These are phyloP conservation scores for Drosophila sechellia DNA, from an alignment of 1,140 invertebrate species.

Conservation along the genomic window DNA sequence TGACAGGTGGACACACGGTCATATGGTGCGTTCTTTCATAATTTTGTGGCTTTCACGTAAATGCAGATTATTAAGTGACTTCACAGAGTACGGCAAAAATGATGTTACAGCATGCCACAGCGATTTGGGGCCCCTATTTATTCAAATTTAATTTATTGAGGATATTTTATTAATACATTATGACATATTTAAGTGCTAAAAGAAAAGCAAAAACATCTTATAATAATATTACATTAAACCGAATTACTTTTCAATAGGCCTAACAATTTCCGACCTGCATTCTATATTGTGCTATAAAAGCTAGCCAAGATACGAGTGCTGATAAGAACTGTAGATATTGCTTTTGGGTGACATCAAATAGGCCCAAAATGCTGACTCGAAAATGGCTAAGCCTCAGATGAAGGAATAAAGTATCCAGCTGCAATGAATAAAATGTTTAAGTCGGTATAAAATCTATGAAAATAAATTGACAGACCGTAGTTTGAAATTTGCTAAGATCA, in stretches of 20 bases:
- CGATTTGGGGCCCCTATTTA: background rate
- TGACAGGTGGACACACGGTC: conserved; percentile 33
- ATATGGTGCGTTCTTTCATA: conserved; percentile 44
- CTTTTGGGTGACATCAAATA: background rate
- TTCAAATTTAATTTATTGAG: background rate
- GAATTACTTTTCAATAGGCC: background rate
- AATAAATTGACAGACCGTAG: conserved; percentile 18
- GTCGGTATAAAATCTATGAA: background rate
- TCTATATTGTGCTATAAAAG: background rate
- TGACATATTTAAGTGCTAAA: background rate
- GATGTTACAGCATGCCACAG: background rate
- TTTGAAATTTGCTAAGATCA: conserved; percentile 38
- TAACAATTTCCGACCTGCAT: background rate
- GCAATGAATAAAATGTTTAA: background rate
- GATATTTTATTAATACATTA: background rate
- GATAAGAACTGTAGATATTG: background rate
- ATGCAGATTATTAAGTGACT: conserved; percentile 54
- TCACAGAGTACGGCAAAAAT: conserved; percentile 5
- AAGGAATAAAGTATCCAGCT: background rate
- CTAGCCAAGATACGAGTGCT: background rate
- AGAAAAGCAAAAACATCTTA: too few species aligned
- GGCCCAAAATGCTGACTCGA: background rate
- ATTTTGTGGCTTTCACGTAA: conserved; percentile 54
- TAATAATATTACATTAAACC: background rate
- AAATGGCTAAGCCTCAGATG: background rate